Conservation (phyloP, 2,113 vertebrate genomes). For the Alosa alosa region DNA sequence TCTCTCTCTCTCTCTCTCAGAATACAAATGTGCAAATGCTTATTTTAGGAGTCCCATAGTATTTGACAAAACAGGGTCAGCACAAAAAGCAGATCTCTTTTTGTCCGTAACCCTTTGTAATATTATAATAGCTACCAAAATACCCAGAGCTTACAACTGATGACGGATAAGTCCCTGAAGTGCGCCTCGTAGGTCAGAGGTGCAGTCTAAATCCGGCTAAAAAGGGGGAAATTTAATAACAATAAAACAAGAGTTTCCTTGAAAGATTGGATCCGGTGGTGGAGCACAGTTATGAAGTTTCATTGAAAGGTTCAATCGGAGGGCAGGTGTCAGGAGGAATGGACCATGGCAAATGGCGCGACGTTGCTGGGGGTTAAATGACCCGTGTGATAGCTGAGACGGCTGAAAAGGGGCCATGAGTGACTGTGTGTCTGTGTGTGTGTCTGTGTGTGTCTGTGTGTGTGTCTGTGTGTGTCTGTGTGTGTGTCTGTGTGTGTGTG, state of each 20-base stretch:
- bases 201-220: neutral
- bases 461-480: too few relatives aligned
- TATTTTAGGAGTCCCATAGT: neutral
- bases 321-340: conserved; percentile 56
- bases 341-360: conserved; percentile 47
- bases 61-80: neutral
- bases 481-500: too few relatives aligned
- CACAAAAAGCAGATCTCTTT: neutral
- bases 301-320: conserved; percentile 50
- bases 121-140: neutral
- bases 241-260: neutral
- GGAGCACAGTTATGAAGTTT: neutral
- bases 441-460: too few relatives aligned
- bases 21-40: neutral
- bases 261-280: neutral
- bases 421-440: neutral
- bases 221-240: neutral
- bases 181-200: neutral
- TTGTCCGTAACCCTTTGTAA: neutral
- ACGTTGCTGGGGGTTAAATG: conserved; percentile 49
- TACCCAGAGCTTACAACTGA: neutral
- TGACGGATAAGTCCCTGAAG: neutral
- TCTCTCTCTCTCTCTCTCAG: too few relatives aligned
- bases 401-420: conserved; percentile 33
- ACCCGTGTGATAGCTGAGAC: conserved; percentile 51